phyloP scores from a whole-genome alignment of 2,797 vertebrate species.

The Danio tinwini region DNA sequence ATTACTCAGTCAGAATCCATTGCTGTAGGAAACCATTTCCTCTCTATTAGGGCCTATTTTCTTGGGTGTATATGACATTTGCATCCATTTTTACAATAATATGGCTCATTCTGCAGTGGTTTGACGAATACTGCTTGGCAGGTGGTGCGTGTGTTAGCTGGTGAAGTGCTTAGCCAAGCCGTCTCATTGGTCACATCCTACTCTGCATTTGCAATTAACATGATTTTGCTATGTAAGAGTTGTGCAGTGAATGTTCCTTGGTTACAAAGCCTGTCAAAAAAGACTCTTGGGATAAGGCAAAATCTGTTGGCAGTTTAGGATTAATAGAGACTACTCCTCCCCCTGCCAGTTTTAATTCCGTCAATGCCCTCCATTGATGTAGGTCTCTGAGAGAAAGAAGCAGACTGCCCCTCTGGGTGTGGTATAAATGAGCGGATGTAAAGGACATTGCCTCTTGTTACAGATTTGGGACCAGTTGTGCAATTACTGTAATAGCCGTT shows the following conservation, averaged over 20 bases:
- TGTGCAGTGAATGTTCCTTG: conserved; percentile 15
- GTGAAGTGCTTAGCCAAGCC: conserved; percentile 31
- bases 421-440: neutral
- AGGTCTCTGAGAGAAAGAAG: neutral
- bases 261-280: conserved; percentile 4
- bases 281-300: neutral
- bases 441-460: neutral
- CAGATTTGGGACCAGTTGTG: conserved; percentile 4
- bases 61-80: conserved; percentile 8
- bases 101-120: neutral
- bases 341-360: neutral
- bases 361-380: conserved; percentile 23
- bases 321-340: conserved; percentile 17
- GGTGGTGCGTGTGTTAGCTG: neutral
- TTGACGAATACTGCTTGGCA: neutral
- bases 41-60: conserved; percentile 23
- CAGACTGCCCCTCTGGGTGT: neutral
- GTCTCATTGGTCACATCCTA: conserved; percentile 3
- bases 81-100: neutral
- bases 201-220: conserved; percentile 12
- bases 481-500: neutral
- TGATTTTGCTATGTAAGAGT: conserved; percentile 25
- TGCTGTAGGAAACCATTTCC: conserved; percentile 15
- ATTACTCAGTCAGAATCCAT: conserved; percentile 18
- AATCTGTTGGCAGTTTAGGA: conserved; percentile 23